Conservation (phyloP, 2,888 invertebrate species). For the Eupithecia dodoneata region DNA sequence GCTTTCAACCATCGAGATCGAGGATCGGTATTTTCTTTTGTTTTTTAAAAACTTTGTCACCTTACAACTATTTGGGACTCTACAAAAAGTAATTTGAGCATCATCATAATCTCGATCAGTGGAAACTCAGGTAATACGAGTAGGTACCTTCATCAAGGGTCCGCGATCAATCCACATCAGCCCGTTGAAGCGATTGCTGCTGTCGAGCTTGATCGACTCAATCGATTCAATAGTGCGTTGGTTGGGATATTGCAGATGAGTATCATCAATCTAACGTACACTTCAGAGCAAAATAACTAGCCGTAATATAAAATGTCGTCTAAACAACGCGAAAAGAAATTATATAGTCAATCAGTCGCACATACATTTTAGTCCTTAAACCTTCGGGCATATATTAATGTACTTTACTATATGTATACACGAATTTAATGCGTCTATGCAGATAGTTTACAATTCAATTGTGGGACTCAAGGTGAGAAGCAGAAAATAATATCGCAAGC, state of each 20-base stretch:
- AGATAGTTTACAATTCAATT: neutral
- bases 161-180: conserved; percentile 32
- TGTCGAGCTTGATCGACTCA: conserved; percentile 40
- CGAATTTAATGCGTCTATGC: too few relatives aligned
- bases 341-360: neutral
- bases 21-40: neutral
- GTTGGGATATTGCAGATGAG: conserved; percentile 35
- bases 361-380: neutral
- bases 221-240: conserved; percentile 41
- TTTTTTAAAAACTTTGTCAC: neutral
- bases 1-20: neutral
- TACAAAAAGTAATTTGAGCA: neutral
- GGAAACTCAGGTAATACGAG: neutral
- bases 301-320: neutral
- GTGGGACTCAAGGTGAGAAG: neutral
- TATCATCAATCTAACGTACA: conserved; percentile 30
- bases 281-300: neutral
- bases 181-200: conserved; percentile 37
- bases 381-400: neutral
- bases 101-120: conserved; percentile 16
- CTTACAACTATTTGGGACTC: neutral
- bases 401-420: neutral
- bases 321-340: too few relatives aligned
- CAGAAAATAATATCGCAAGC: neutral
- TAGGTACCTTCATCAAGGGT: conserved; percentile 1